Conservation (phyloP, 2,888 invertebrate species). For the Tenodera sinensis region DNA sequence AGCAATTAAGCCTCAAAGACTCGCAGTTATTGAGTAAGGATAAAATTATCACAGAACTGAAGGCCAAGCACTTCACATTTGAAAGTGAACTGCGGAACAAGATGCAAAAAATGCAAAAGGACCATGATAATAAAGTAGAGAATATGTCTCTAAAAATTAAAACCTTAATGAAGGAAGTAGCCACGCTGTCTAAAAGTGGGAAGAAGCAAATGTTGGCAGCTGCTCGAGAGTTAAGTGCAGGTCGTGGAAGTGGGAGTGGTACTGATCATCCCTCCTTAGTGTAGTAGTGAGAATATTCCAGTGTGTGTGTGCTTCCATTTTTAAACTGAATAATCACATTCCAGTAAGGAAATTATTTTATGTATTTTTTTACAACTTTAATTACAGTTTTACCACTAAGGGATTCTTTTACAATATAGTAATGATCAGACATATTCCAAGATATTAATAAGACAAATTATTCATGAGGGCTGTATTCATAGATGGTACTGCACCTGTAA, state of each 20-base stretch:
- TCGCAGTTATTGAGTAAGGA: slow-evolving; percentile 83
- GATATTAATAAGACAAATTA: too few species aligned
- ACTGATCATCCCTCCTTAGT: slow-evolving; percentile 67
- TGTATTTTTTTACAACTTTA: neutral
- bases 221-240: slow-evolving; percentile 42
- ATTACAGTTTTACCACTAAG: neutral
- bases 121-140: slow-evolving; percentile 72
- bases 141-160: slow-evolving; percentile 78
- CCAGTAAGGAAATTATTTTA: neutral
- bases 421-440: too few species aligned
- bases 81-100: slow-evolving; percentile 83
- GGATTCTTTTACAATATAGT: neutral
- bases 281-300: neutral
- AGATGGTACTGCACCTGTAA: too few species aligned
- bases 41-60: slow-evolving; percentile 88
- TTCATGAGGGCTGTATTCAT: too few species aligned
- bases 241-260: slow-evolving; percentile 69
- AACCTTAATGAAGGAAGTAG: slow-evolving; percentile 78
- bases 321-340: neutral
- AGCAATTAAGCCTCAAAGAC: slow-evolving; percentile 81
- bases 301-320: neutral
- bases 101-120: slow-evolving; percentile 76
- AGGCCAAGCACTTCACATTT: slow-evolving; percentile 85
- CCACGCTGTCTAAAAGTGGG: slow-evolving; percentile 72
- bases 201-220: slow-evolving; percentile 55